Percentiles rank a stretch among this genome's conserved stretches.
phyloP scores from a whole-genome alignment of 2,888 invertebrate species.

The Hyalella azteca region DNA sequence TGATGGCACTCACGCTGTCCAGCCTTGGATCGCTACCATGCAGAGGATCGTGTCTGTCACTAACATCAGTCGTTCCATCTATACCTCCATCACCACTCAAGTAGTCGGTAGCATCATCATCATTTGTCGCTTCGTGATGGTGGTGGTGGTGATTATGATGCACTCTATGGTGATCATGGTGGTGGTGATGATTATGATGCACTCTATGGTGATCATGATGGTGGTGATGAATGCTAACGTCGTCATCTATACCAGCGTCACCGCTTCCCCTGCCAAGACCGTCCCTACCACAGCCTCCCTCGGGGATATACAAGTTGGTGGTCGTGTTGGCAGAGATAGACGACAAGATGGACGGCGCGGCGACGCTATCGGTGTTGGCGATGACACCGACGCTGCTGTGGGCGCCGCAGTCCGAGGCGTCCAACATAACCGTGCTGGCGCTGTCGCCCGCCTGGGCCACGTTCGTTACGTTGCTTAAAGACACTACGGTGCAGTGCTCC shows the following conservation, averaged over 20 bases:
- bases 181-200: not conserved
- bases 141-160: not conserved
- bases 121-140: constrained; percentile 42
- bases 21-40: constrained; percentile 50
- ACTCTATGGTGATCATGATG: not conserved
- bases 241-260: no score
- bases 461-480: constrained; percentile 11
- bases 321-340: constrained; percentile 36
- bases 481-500: not conserved
- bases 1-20: constrained; percentile 58
- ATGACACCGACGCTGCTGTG: not conserved
- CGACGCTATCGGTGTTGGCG: not conserved
- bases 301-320: constrained; percentile 32
- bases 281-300: not conserved
- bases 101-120: constrained; percentile 42
- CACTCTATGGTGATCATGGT: not conserved
- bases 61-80: constrained; percentile 25
- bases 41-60: constrained; percentile 21
- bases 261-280: not conserved
- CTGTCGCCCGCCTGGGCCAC: constrained; percentile 37
- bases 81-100: constrained; percentile 37
- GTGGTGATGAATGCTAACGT: not conserved
- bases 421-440: constrained; percentile 38
- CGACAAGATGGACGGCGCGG: constrained; percentile 14
- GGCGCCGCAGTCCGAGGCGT: not conserved